Base-by-base conservation (phyloP, 2,888 invertebrate genomes). In the Andrena flavipes region DNA sequence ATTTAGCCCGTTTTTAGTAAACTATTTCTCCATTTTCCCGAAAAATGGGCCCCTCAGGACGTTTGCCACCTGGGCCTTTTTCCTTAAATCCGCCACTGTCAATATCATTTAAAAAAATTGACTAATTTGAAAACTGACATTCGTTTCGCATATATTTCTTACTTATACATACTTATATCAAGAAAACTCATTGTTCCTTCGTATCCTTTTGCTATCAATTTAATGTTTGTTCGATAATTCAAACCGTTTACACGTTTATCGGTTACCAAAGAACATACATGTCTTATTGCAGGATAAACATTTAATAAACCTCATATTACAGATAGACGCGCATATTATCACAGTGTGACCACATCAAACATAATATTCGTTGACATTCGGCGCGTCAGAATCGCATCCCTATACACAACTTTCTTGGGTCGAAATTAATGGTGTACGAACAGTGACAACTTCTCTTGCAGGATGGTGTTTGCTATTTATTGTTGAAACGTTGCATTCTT, bases 371-470 rank as follows among this genome's bases (percentile, higher is more conserved):
- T 94, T 93, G 90, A 94, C 90, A 91, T 93, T 92, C 87, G 93
- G 93, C 91, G 93, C 93, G 93, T 93, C 93, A 89, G 90, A 85
- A 64, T 93, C 93, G 91, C 92, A 89, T 80, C 92, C 93, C 94
- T 94, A 94, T 94, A 94, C 94, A 87, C 94, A 94, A 64, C 93
- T 94, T 76, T 94, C 94, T 79, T 94, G 94, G 30, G 93, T 93
- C 16, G 93, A 94, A 80, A 94, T 94, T 4, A 94, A 86, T 0
- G 94, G 94, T 59, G 94, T 93, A 76, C 94, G 93, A 70, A 94
- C 94, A 77, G 94, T 94, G 29, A 94, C 94, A n/a, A 94, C 92
- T 76, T 94, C 94, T 30, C 93, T 92, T 7, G 91, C 87, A 48
- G 93, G 93, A 80, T 93, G 92, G 51, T 92, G 92, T 62, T 90